phyloP scores from a whole-genome alignment of 2,113 vertebrate genomes.

The Sceloporus undulatus region DNA sequence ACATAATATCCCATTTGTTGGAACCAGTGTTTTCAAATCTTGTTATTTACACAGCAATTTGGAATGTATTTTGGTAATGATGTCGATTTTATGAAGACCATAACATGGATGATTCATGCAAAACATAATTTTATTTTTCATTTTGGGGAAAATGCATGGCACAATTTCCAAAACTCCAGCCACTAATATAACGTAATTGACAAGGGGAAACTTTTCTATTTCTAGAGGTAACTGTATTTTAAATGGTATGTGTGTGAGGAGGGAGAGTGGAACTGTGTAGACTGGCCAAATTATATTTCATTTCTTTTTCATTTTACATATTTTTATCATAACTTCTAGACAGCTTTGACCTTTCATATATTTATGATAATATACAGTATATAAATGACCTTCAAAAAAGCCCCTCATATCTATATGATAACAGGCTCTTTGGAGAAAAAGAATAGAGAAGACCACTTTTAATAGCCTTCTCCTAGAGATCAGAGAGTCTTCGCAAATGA shows the following conservation, averaged over 20 bases:
- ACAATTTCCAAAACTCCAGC: constrained; percentile 67
- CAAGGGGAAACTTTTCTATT: constrained; percentile 77
- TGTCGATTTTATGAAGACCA: constrained; percentile 71
- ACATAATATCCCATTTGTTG: constrained; percentile 66
- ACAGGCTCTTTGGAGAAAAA: background rate
- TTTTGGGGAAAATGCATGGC: constrained; percentile 69
- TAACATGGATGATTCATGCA: constrained; percentile 76
- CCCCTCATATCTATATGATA: background rate
- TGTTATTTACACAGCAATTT: constrained; percentile 74
- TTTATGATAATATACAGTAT: constrained; percentile 4
- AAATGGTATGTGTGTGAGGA: constrained; percentile 50
- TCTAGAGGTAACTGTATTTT: constrained; percentile 68
- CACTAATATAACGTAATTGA: constrained; percentile 78
- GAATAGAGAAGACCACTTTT: background rate
- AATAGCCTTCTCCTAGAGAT: constrained; percentile 1
- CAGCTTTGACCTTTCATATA: constrained; percentile 16
- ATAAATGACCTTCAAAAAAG: constrained; percentile 2
- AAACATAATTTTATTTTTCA: constrained; percentile 55
- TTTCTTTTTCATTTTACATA: constrained; percentile 22
- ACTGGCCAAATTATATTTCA: constrained; percentile 16
- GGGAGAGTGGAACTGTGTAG: background rate
- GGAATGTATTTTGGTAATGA: constrained; percentile 78
- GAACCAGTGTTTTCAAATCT: constrained; percentile 60
- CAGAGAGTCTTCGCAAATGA: background rate
- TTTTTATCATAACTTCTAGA: constrained; percentile 27